Conservation (phyloP, 2,113 vertebrate genomes). For the Pedetes capensis region DNA sequence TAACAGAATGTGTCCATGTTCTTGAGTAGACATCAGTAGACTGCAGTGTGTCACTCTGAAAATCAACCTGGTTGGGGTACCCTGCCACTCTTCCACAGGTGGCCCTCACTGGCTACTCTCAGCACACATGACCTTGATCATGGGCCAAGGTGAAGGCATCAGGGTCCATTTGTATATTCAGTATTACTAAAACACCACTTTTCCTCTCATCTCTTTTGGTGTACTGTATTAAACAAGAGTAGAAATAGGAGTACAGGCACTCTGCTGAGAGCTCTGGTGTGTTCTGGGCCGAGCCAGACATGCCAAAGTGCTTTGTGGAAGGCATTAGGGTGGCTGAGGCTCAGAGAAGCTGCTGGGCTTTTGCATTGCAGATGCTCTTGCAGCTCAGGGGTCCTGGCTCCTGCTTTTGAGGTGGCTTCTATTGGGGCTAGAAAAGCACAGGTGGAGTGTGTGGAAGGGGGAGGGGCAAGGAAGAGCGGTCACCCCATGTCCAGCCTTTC, state of each 20-base stretch:
- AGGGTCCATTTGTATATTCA: not conserved
- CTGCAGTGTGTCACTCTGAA: fast-evolving
- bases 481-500: not conserved
- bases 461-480: not conserved
- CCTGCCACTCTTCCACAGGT: not conserved
- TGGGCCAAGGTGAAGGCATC: not conserved
- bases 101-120: not conserved
- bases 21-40: not conserved
- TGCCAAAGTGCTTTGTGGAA: not conserved
- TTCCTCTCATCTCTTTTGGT: not conserved
- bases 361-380: not conserved
- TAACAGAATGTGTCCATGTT: not conserved
- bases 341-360: not conserved
- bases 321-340: not conserved
- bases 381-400: not conserved
- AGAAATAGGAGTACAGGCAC: not conserved
- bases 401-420: not conserved
- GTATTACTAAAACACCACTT: not conserved
- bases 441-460: too few species aligned
- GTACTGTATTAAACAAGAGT: not conserved
- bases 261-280: not conserved
- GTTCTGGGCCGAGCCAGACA: not conserved
- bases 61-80: not conserved
- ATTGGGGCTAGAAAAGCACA: not conserved
- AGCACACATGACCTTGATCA: not conserved